Evolutionary conservation across 1,140 invertebrate genomes (phyloP).

Genomic region (Drosophila bifasciata): DNA sequence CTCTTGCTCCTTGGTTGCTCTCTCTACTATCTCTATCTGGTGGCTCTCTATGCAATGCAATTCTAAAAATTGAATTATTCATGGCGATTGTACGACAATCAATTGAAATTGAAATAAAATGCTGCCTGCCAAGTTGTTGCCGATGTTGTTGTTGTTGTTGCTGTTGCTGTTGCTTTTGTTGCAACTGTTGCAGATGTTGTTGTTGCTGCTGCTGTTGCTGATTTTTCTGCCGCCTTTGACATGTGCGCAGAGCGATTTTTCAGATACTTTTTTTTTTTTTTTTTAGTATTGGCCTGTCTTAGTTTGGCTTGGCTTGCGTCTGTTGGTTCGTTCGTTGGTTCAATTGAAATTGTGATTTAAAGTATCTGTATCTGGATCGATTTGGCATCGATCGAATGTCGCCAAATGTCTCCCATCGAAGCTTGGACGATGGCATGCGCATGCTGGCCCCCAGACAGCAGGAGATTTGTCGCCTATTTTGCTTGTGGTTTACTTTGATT

Average conservation of each 20-base stretch:
- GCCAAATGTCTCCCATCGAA: conserved; percentile 56
- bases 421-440: conserved; percentile 47
- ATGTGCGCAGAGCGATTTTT: conserved; percentile 78
- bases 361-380: conserved; percentile 80
- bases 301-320: conserved; percentile 57
- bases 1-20: conserved; percentile 14
- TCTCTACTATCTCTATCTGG: conserved; percentile 41
- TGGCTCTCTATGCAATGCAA: conserved; percentile 65
- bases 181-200: conserved; percentile 23
- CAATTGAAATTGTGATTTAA: conserved; percentile 77
- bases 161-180: conserved; percentile 33
- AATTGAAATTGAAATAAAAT: conserved; percentile 83
- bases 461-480: conserved; percentile 78
- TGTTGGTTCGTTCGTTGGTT: conserved; percentile 9
- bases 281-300: too few species aligned
- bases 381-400: conserved; percentile 77
- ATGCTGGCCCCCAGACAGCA: conserved; percentile 22
- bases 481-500: conserved; percentile 39
- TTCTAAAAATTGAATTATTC: conserved; percentile 81
- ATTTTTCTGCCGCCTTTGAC: conserved; percentile 72
- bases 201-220: conserved; percentile 33
- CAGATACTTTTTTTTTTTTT: conserved; percentile 37
- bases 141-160: conserved; percentile 26
- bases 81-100: conserved; percentile 82
- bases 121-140: conserved; percentile 68